Evolutionary conservation across 2,113 vertebrate species (phyloP), one percentile per base, ranked within the genome.

Genomic region (Platichthys flesus): DNA sequence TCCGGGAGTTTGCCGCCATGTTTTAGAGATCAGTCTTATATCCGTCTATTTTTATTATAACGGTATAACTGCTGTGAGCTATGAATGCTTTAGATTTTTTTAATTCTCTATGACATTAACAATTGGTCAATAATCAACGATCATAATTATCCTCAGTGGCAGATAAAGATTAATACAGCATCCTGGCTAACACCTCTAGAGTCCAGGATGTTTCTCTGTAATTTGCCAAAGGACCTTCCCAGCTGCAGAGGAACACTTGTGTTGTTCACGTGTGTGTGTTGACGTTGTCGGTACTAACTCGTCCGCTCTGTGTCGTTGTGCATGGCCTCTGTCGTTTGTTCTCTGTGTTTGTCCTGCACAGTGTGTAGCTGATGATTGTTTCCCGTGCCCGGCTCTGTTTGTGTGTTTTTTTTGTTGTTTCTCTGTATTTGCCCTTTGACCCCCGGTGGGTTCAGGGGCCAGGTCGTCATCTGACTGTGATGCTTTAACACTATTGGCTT

Each of bases 401-500:
- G 60, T 88, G 65, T 28, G 69, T 72, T 20, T 67, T 81, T 67
- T 31, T 31, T 0, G 6, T 31, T 31, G 82, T 71, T 82, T 74
- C 71, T 81, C 69, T 88, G 62, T 76, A 51, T 69, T n/a, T 66
- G 86, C 76, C 90, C 86, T 82, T 82, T 77, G 85, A 83, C 84
- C 92, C 93, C 91, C 90, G 83, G 89, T 4, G 93, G 93, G 90
- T 76, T 37, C 21, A 12, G 62, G 64, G 78, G 85, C 88, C 90
- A 91, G 90, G 92, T 94, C 91, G 88, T 94, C 89, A 93, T 93
- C 94, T 95, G 94, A 96, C 93, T 90, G 92, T 95, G 95, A 95
- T 95, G 94, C 94, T 96, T 88, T 94, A 96, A 96, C 95, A 94
- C 96, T 96, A 90, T 96, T 97, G 95, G 97, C 96, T 99, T 94